A percentile compares a stretch with the other conserved stretches of the same genome.
These are phyloP conservation scores for Natrix natrix DNA, from an alignment of 2,797 vertebrate species.

Conservation along the genomic window DNA sequence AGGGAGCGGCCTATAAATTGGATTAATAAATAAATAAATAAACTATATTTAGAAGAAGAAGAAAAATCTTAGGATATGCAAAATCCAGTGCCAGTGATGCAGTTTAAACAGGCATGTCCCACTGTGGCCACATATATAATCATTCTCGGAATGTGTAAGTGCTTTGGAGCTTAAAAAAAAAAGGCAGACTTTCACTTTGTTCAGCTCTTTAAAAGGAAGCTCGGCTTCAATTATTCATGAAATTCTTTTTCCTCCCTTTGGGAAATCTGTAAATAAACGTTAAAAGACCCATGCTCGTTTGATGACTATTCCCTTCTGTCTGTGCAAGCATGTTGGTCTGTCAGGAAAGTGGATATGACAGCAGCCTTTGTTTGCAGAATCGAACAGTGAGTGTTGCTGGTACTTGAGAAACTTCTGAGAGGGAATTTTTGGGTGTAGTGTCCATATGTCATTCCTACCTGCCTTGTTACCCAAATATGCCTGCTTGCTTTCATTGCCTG, in stretches of 20 bases:
- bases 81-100: not conserved
- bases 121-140: not conserved
- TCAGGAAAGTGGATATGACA: slow-evolving; percentile 27
- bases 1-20: too few species aligned
- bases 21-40: too few species aligned
- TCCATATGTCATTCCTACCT: not conserved
- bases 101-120: not conserved
- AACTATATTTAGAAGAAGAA: not conserved
- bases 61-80: not conserved
- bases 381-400: not conserved
- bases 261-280: slow-evolving; percentile 67
- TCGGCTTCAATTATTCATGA: slow-evolving; percentile 64
- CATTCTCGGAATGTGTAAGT: slow-evolving; percentile 36
- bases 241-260: slow-evolving; percentile 50
- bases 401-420: not conserved
- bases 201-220: slow-evolving; percentile 34
- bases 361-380: not conserved
- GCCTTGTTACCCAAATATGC: not conserved
- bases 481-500: not conserved
- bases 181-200: slow-evolving; percentile 52
- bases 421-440: not conserved
- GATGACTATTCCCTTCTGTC: slow-evolving; percentile 64
- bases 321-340: slow-evolving; percentile 53
- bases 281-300: slow-evolving; percentile 60
- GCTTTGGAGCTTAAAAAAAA: slow-evolving; percentile 27